phyloP scores from a whole-genome alignment of 2,888 invertebrate species.

The Apotomis capreana region DNA sequence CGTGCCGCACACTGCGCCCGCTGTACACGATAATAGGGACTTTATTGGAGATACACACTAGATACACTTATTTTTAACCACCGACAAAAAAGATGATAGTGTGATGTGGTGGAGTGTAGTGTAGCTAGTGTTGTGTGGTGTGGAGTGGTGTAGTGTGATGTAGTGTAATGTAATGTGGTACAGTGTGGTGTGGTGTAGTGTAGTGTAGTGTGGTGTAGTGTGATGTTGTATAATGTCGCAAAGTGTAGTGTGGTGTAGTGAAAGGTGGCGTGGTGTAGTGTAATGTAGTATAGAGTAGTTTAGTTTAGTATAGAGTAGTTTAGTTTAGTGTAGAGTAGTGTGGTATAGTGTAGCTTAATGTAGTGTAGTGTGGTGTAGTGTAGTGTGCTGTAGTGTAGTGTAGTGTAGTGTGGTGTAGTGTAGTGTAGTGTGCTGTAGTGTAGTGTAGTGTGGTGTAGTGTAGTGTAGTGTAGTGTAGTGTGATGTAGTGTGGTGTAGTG shows the following conservation, averaged over 20 bases:
- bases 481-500: neutral
- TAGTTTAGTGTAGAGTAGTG: neutral
- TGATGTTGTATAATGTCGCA: conserved; percentile 20
- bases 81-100: neutral
- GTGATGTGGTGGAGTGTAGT: neutral
- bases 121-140: neutral
- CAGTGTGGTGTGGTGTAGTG: neutral
- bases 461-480: neutral
- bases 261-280: neutral
- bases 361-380: no score
- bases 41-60: no score
- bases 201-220: conserved; percentile 35
- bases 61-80: no score
- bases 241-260: neutral
- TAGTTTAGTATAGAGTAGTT: no score
- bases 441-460: conserved; percentile 3
- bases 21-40: conserved; percentile 23
- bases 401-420: neutral
- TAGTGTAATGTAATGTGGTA: no score
- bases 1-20: conserved; percentile 58
- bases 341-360: neutral
- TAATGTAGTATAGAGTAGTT: no score
- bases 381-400: no score
- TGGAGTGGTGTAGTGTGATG: no score
- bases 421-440: conserved; percentile 40